Percentiles rank a stretch among this genome's conserved stretches.
Evolutionary conservation across 2,113 vertebrate species (phyloP).

Genomic region (Poeciliopsis retropinna): DNA sequence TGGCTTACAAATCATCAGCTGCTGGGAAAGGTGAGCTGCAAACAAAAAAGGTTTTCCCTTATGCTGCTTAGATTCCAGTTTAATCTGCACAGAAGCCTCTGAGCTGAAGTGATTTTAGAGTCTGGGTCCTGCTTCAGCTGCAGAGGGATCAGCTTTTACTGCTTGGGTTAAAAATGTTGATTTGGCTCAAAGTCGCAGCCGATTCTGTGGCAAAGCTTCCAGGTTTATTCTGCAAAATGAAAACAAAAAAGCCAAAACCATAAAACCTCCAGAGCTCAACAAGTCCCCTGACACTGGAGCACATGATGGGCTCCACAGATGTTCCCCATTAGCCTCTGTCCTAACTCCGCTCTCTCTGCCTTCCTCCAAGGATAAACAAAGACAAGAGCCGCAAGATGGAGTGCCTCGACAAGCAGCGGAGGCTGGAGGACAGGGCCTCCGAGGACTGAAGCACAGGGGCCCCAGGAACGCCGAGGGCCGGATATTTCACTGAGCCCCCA

Average conservation of each 20-base stretch:
- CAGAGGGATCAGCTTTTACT: neutral
- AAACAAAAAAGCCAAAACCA: constrained; percentile 12
- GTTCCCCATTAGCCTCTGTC: constrained; percentile 56
- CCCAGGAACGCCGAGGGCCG: constrained; percentile 19
- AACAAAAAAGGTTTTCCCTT: too few relatives aligned
- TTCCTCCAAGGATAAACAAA: constrained; percentile 67
- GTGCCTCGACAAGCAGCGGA: constrained; percentile 59
- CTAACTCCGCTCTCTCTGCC: constrained; percentile 36
- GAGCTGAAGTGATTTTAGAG: neutral
- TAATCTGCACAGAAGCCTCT: too few relatives aligned
- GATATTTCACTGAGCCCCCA: constrained; percentile 46
- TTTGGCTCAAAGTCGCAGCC: neutral
- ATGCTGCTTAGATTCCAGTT: too few relatives aligned
- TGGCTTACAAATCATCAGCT: constrained; percentile 51
- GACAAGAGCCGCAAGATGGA: constrained; percentile 61
- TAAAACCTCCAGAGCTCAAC: neutral
- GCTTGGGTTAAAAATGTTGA: neutral
- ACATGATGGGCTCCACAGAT: constrained; percentile 49
- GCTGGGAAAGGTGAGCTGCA: constrained; percentile 76
- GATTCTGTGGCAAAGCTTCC: neutral
- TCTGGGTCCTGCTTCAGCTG: neutral
- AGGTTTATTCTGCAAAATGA: constrained; percentile 1
- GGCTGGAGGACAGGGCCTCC: neutral
- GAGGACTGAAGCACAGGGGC: constrained; percentile 5
- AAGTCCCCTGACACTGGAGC: constrained; percentile 23